A percentile compares a stretch with the other conserved stretches of the same genome.
phyloP scores from a whole-genome alignment of 2,888 invertebrate species.

The Lasioglossum vierecki region DNA sequence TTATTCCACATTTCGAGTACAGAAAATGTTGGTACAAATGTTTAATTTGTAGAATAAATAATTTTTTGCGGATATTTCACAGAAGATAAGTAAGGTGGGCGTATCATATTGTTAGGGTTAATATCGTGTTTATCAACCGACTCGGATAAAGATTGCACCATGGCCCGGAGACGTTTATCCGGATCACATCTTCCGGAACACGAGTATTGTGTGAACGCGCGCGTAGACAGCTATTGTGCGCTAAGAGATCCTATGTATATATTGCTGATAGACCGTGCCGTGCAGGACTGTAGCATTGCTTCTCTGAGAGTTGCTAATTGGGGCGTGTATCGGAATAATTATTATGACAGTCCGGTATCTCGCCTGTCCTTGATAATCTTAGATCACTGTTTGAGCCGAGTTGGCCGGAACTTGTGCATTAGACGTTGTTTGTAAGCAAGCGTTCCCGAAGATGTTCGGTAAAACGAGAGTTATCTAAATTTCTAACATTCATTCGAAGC shows the following conservation, averaged over 20 bases:
- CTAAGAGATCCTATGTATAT: background rate
- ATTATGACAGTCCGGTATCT: background rate
- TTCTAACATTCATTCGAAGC: no score
- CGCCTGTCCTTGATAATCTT: background rate
- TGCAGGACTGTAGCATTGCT: background rate
- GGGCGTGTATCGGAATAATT: constrained; percentile 2
- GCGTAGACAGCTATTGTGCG: background rate
- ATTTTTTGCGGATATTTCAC: background rate
- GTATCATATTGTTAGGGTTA: background rate
- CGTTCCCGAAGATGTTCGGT: background rate
- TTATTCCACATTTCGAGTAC: no score
- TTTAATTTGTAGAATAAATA: background rate
- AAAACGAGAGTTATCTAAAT: no score
- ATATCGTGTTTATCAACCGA: background rate
- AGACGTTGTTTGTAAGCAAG: background rate
- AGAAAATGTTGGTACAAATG: no score
- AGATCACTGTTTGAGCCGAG: background rate
- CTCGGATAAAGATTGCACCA: background rate
- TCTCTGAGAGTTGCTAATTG: background rate
- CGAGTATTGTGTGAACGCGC: background rate
- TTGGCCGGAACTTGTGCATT: background rate
- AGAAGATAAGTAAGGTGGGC: background rate
- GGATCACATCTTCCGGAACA: background rate
- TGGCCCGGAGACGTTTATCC: background rate
- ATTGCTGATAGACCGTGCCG: background rate